Evolutionary conservation across 2,888 invertebrate genomes (phyloP).

Genomic region (Sinelater perroti): DNA sequence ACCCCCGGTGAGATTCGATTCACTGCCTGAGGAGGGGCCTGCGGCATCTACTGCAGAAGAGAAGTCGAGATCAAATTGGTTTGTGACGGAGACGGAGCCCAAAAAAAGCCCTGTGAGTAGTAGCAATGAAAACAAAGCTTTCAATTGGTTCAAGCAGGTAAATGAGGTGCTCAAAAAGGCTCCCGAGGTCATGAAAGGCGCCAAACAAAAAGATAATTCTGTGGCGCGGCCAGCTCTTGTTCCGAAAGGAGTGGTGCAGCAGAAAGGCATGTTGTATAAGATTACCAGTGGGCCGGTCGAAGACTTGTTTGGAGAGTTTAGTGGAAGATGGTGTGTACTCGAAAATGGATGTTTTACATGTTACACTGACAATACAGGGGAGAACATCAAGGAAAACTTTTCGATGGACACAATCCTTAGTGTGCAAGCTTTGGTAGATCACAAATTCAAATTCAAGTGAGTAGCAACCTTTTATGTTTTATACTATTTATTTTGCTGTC

Average conservation of each 20-base stretch:
- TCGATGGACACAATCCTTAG: constrained; percentile 72
- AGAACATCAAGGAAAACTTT: constrained; percentile 74
- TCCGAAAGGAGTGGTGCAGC: constrained; percentile 63
- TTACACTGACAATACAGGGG: constrained; percentile 76
- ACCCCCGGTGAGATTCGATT: constrained; percentile 72
- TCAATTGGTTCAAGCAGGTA: constrained; percentile 58
- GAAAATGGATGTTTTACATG: constrained; percentile 77
- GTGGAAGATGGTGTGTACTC: constrained; percentile 75
- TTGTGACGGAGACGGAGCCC: constrained; percentile 40
- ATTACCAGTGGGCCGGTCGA: constrained; percentile 71
- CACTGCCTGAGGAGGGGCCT: constrained; percentile 64
- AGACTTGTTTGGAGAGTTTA: constrained; percentile 78
- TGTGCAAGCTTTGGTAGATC: constrained; percentile 69
- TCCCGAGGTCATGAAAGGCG: constrained; percentile 60
- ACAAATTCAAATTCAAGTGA: constrained; percentile 61
- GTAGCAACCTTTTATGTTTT: no score
- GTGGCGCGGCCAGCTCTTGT: constrained; percentile 66
- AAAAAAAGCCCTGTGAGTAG: constrained; percentile 9
- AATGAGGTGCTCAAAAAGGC: constrained; percentile 64
- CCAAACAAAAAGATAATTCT: constrained; percentile 50
- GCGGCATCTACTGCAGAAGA: constrained; percentile 18
- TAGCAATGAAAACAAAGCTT: constrained; percentile 57
- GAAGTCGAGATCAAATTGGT: constrained; percentile 53
- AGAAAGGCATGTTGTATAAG: constrained; percentile 70
- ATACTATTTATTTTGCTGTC: no score